Conservation (phyloP, 2,888 invertebrate species). For the Tineola bisselliella region DNA sequence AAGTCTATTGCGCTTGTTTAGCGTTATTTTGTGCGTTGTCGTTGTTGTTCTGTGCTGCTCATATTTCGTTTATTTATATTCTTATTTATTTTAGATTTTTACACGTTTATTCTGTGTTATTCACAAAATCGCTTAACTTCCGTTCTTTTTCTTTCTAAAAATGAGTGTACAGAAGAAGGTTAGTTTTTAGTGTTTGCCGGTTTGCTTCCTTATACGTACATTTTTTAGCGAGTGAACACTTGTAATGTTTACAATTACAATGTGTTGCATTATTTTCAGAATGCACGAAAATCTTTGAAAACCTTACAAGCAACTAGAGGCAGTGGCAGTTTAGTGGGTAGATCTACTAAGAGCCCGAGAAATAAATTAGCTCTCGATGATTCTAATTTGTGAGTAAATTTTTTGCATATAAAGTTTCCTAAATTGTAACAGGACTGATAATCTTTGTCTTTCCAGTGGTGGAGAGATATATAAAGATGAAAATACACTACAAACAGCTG, state of each 20-base stretch:
- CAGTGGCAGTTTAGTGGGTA: neutral
- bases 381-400: neutral
- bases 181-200: neutral
- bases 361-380: neutral
- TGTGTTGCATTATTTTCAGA: neutral
- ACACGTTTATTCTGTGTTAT: too few species aligned
- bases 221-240: neutral
- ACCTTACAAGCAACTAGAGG: neutral
- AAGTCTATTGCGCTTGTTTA: too few species aligned
- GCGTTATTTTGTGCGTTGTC: too few species aligned
- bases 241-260: too few species aligned
- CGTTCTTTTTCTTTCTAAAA: neutral
- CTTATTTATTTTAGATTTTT: too few species aligned
- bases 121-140: too few species aligned
- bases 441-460: neutral
- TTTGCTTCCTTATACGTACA: neutral
- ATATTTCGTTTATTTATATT: too few species aligned
- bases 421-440: too few species aligned
- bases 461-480: neutral
- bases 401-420: too few species aligned
- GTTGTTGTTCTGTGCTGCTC: too few species aligned
- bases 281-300: neutral
- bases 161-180: neutral
- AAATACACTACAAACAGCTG: neutral
- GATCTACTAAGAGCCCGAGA: neutral